Evolutionary conservation across 2,113 vertebrate genomes (phyloP), one percentile per base, ranked within the genome.

Genomic region (Hystrix cristata): DNA sequence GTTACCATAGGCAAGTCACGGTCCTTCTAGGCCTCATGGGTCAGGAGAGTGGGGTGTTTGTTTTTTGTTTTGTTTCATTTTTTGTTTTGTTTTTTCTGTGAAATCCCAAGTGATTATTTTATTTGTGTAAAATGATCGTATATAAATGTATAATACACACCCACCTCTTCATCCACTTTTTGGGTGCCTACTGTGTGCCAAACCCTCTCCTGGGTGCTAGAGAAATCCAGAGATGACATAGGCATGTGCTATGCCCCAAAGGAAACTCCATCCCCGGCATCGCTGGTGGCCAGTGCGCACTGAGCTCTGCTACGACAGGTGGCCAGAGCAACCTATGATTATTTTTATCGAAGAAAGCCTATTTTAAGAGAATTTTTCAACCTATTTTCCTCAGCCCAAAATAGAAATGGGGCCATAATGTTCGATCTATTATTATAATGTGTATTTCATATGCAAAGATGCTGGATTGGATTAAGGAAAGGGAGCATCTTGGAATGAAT

Each of bases 371-470:
- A 87, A 87, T 94, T 14, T 62, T 86, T 94, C 94, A 92, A 94
- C 96, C 79, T 93, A 87, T 92, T 97, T 97, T 90, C 29, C 87
- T 81, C 84, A 96, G 84, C 46, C 78, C 81, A 59, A 95, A 98
- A 95, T 95, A 96, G 84, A 95, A 97, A 94, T 16, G 62, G 84
- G 71, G 81, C 95, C 94, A 93, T 93, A 88, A 95, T 80, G 64
- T 82, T 84, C 59, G 23, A 16, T 67, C 72, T 94, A 76, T 93
- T 95, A 94, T 93, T 95, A 76, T n/a, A 53, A 60, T 43, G 48
- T 84, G 46, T 15, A 9, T 94, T 72, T 92, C 84, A 53, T 16
- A 96, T 55, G 69, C 92, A 95, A 76, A 83, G 74, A 91, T 65
- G 87, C 31, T 76, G 74, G 67, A n/a, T 90, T 5, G 59, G 79